phyloP scores from a whole-genome alignment of 2,797 vertebrate genomes.

The Crenuchus spilurus region DNA sequence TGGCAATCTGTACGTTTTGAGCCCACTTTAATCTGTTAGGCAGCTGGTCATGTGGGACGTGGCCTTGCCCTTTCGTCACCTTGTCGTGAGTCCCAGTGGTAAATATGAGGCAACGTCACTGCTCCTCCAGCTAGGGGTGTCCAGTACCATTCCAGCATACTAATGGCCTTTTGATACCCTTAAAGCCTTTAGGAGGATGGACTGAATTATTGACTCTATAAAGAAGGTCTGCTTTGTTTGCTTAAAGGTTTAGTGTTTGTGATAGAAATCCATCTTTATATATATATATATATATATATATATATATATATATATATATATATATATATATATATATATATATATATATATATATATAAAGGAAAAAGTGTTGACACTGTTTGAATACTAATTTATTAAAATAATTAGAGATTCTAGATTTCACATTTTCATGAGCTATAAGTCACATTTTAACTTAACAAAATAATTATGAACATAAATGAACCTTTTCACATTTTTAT shows the following conservation, averaged over 20 bases:
- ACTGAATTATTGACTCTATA: constrained; percentile 31
- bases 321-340: too few relatives aligned
- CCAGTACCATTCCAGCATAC: constrained; percentile 59
- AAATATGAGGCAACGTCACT: constrained; percentile 73
- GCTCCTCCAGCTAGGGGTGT: constrained; percentile 52
- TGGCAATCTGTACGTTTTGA: constrained; percentile 72
- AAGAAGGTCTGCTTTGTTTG: background rate
- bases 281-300: too few relatives aligned
- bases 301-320: too few relatives aligned
- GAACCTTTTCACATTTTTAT: too few relatives aligned
- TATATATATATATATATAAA: too few relatives aligned
- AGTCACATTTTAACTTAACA: too few relatives aligned
- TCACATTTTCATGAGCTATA: too few relatives aligned
- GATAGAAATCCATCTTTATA: background rate
- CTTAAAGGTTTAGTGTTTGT: background rate
- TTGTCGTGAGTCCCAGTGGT: constrained; percentile 65
- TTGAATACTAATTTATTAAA: too few relatives aligned
- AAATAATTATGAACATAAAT: too few relatives aligned
- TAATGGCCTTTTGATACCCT: constrained; percentile 51
- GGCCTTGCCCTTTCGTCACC: constrained; percentile 76
- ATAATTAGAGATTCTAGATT: too few relatives aligned
- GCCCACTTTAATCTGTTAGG: constrained; percentile 79
- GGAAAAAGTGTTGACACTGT: too few relatives aligned
- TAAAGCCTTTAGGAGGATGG: constrained; percentile 32
- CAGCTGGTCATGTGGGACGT: constrained; percentile 72